phyloP scores from a whole-genome alignment of 2,797 vertebrate genomes.

The Hapalemur alaotrensis region DNA sequence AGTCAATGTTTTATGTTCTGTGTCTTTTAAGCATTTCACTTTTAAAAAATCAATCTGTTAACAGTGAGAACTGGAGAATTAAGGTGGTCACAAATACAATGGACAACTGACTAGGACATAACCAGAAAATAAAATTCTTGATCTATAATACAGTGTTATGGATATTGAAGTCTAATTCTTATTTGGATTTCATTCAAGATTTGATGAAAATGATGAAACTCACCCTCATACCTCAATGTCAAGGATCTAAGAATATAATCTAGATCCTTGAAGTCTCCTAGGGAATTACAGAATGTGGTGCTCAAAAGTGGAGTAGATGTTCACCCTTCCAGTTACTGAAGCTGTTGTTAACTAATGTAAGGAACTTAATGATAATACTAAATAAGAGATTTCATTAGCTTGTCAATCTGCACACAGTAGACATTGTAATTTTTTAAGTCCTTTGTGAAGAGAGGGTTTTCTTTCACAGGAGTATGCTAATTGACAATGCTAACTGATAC shows the following conservation, averaged over 20 bases:
- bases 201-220: background rate
- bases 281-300: background rate
- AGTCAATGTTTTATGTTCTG: background rate
- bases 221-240: background rate
- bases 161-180: background rate
- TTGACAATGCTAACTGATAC: background rate
- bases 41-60: background rate
- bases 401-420: background rate
- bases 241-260: background rate
- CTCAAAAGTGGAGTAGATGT: background rate
- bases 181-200: background rate
- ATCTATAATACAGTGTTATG: background rate
- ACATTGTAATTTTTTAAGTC: background rate
- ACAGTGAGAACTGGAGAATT: background rate
- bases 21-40: conserved; percentile 32
- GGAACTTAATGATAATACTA: background rate
- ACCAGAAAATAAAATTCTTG: conserved; percentile 35
- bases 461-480: background rate
- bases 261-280: background rate
- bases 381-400: background rate
- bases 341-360: background rate
- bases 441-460: background rate
- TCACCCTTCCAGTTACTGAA: background rate
- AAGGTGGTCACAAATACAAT: background rate
- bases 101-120: background rate